Conservation (phyloP, 2,888 invertebrate species). For the Nebria salina region DNA sequence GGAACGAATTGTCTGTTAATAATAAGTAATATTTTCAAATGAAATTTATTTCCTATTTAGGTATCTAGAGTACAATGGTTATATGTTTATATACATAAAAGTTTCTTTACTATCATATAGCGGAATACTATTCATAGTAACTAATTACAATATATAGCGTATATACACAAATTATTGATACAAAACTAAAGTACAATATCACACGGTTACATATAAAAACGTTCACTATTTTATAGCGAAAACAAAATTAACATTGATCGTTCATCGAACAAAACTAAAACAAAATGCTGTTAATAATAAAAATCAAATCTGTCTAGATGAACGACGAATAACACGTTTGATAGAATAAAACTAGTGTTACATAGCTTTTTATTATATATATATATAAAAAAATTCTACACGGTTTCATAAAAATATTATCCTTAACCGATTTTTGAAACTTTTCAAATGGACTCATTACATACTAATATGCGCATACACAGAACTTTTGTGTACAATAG, state of each 20-base stretch:
- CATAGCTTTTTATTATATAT: background rate
- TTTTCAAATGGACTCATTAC: background rate
- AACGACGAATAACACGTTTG: background rate
- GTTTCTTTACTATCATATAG: background rate
- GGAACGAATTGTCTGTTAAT: background rate
- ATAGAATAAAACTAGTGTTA: background rate
- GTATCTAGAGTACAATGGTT: background rate
- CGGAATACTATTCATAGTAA: background rate
- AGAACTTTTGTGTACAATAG: background rate
- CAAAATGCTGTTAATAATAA: background rate
- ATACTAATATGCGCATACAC: background rate
- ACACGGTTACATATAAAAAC: slow-evolving; percentile 10
- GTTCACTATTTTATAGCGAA: background rate
- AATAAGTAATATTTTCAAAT: background rate
- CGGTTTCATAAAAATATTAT: background rate
- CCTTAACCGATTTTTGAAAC: background rate
- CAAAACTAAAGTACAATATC: slow-evolving; percentile 10
- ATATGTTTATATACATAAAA: slow-evolving; percentile 1
- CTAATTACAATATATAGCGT: slow-evolving; percentile 1
- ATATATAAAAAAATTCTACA: background rate
- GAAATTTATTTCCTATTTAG: background rate
- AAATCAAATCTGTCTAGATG: background rate
- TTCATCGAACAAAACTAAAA: background rate
- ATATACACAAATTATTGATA: background rate
- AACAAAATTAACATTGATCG: slow-evolving; percentile 4